Conservation (phyloP, 2,797 vertebrate species). For the Esox masquinongy region DNA sequence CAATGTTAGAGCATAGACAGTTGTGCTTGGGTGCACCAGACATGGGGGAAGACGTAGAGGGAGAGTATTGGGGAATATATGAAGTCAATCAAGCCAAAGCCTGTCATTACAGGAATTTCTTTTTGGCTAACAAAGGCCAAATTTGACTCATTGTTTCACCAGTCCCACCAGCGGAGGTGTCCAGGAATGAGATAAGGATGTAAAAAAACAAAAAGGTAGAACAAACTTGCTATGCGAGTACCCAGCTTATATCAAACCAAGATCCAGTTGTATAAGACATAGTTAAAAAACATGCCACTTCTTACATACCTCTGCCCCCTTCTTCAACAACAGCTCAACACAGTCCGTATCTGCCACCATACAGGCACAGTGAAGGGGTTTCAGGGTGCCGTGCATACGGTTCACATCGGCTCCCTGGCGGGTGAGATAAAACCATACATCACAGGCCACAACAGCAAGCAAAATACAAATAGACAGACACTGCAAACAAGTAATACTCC, state of each 20-base stretch:
- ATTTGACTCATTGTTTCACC: too few species aligned
- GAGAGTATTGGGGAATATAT: too few species aligned
- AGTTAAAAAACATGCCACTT: background rate
- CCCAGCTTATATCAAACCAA: background rate
- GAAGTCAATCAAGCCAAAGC: too few species aligned
- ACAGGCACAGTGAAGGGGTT: conserved; percentile 95
- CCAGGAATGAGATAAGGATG: too few species aligned
- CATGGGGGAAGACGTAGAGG: too few species aligned
- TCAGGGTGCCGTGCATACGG: conserved; percentile 93
- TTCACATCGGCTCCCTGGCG: conserved; percentile 93
- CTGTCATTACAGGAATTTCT: too few species aligned
- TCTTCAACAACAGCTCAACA: conserved; percentile 93
- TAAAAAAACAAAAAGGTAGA: background rate
- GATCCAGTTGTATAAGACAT: background rate
- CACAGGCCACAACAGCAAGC: background rate
- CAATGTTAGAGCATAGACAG: too few species aligned
- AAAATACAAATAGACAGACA: background rate
- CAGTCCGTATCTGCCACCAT: conserved; percentile 97
- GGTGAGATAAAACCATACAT: background rate
- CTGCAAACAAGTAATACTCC: background rate
- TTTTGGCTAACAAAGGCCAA: too few species aligned
- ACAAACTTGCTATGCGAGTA: background rate
- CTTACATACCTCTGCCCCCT: conserved; percentile 89
- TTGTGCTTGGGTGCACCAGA: too few species aligned
- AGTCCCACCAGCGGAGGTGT: too few species aligned